Evolutionary conservation across 2,113 vertebrate species (phyloP), one percentile per base, ranked within the genome.

Genomic region (Chaetops frenatus): DNA sequence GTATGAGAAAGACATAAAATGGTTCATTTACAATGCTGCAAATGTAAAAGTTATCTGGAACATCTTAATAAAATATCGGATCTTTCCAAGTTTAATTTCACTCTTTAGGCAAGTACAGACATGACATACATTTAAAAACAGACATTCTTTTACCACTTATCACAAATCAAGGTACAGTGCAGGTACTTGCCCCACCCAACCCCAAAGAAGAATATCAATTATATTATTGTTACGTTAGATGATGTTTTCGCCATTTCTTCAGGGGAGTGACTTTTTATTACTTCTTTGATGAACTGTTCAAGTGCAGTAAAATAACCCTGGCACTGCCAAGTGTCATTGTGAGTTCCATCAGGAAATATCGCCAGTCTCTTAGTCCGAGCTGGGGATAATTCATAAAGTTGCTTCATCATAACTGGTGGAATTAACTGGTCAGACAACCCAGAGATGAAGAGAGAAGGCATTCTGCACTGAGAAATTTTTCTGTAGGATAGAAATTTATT

Each of bases 321-420:
- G 97, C 99, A 99, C 97, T 99, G 99, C 99, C 99, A 99, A 5
- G 99, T 99, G 97, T 99, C 99, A 35, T 99, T 99, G 96, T 99
- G 99, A 25, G 99, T 99, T 65, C 99, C 99, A 65, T 99, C 99
- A 21, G 99, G 99, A 96, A 99, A 99, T 94, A 99, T 99, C 9
- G 98, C 99, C 90, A 99, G 92, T 94, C 99, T 98, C 96, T 99
- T 99, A 99, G 99, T 99, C 99, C 99, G 99, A 54, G 99, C 98
- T 6, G 99, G 99, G 35, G 99, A 99, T 83, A 99, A 97, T 96
- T 99, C 99, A 25, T 99, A 99, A 40, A 99, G 99, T 95, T 99
- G 99, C 85, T 99, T 99, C 99, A 99, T 99, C 99, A 99, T 99
- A 56, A 99, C 98, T 12, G 99, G 99, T 4, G 99, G 99, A 94